Percentiles rank a stretch among this genome's conserved stretches.
Evolutionary conservation across 1,140 invertebrate species (phyloP).

Genomic region (Heliothis virescens): DNA sequence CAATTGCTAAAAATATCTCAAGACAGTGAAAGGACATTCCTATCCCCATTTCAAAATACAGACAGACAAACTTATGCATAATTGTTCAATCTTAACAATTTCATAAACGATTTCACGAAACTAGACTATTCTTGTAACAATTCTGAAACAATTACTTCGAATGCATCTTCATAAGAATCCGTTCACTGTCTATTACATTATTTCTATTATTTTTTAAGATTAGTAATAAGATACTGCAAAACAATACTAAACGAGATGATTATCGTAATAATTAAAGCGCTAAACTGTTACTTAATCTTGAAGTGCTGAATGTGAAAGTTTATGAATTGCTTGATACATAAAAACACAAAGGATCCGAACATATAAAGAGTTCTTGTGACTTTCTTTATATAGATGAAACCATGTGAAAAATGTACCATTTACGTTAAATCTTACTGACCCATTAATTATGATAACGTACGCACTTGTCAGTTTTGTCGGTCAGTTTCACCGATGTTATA

Average conservation of each 20-base stretch:
- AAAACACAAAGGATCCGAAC: no score
- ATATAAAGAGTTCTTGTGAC: no score
- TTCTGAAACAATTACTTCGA: constrained; percentile 22
- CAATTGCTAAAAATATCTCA: no score
- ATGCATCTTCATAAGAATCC: constrained; percentile 30
- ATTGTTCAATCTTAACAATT: background rate
- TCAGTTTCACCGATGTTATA: no score
- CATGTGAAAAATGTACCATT: no score
- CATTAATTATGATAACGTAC: no score
- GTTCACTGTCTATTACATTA: constrained; percentile 12
- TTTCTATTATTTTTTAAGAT: constrained; percentile 8
- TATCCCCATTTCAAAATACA: background rate
- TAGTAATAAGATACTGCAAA: constrained; percentile 21
- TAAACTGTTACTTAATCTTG: constrained; percentile 15
- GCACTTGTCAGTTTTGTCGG: no score
- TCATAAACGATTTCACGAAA: constrained; percentile 14
- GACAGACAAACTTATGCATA: background rate
- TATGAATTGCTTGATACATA: no score
- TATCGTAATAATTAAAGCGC: constrained; percentile 6
- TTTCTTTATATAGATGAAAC: no score
- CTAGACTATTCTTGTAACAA: constrained; percentile 10
- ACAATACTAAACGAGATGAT: constrained; percentile 39
- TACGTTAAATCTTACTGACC: no score
- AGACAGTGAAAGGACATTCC: background rate
- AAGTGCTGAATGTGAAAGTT: no score